phyloP scores from a whole-genome alignment of 1,140 invertebrate species.

The Tenebrio molitor region DNA sequence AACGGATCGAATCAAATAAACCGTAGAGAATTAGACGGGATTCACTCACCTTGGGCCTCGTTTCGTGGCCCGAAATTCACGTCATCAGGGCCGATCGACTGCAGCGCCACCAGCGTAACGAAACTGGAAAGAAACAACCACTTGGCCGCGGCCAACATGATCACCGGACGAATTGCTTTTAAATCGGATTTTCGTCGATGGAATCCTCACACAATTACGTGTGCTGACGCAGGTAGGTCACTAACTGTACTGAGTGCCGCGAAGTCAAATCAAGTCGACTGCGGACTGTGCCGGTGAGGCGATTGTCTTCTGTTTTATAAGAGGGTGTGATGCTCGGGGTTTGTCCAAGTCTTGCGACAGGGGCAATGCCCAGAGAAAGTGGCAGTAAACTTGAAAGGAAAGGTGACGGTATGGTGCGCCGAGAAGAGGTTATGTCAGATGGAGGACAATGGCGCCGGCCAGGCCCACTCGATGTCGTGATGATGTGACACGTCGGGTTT shows the following conservation, averaged over 20 bases:
- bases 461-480: no score
- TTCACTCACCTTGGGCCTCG: conserved; percentile 66
- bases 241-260: conserved; percentile 30
- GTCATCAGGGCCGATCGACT: conserved; percentile 67
- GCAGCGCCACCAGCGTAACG: conserved; percentile 67
- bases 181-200: conserved; percentile 23
- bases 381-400: conserved; percentile 42
- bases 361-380: conserved; percentile 54
- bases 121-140: conserved; percentile 69
- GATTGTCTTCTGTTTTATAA: conserved; percentile 43
- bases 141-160: conserved; percentile 63
- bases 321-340: conserved; percentile 27
- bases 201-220: conserved; percentile 31
- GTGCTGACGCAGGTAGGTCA: conserved; percentile 22
- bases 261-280: not conserved
- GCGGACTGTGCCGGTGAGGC: conserved; percentile 10
- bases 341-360: conserved; percentile 45
- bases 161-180: conserved; percentile 37
- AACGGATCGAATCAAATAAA: conserved; percentile 48
- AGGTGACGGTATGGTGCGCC: conserved; percentile 8
- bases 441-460: not conserved
- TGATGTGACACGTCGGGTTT: no score
- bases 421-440: not conserved
- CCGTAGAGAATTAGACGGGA: not conserved
- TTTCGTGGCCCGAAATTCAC: conserved; percentile 67